These are phyloP conservation scores for Horisme vitalbata DNA, from an alignment of 2,888 invertebrate species.

Conservation along the genomic window DNA sequence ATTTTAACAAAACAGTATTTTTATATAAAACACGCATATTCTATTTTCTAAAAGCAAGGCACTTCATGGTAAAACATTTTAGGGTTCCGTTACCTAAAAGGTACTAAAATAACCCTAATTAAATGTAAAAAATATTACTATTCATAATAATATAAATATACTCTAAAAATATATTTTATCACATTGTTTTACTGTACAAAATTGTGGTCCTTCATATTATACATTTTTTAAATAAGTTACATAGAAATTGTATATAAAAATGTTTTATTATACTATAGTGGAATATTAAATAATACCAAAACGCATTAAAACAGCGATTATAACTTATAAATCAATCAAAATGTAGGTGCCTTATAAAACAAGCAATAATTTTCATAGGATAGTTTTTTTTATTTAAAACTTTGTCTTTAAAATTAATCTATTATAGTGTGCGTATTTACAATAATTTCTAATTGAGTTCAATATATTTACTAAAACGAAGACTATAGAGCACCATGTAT, in stretches of 20 bases:
- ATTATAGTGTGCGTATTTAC: neutral
- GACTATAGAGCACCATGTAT: slow-evolving; percentile 51
- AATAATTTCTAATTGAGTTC: slow-evolving; percentile 13
- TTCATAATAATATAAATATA: slow-evolving; percentile 32
- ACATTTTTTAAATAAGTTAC: slow-evolving; percentile 20
- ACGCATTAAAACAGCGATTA: too few relatives aligned
- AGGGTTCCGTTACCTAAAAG: slow-evolving; percentile 23
- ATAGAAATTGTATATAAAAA: slow-evolving; percentile 19
- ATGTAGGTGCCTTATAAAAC: too few relatives aligned
- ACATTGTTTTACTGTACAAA: slow-evolving; percentile 60
- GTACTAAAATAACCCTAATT: slow-evolving; percentile 4
- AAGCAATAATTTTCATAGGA: neutral
- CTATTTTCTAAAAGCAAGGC: slow-evolving; percentile 56
- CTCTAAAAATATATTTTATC: slow-evolving; percentile 76
- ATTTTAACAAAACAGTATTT: slow-evolving; percentile 48
- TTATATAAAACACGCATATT: slow-evolving; percentile 40
- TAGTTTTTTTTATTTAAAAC: too few relatives aligned
- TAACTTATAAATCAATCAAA: too few relatives aligned
- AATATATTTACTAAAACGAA: slow-evolving; percentile 31
- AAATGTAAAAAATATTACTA: slow-evolving; percentile 46
- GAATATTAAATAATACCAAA: slow-evolving; percentile 21
- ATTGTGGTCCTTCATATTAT: slow-evolving; percentile 59
- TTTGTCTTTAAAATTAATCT: too few relatives aligned
- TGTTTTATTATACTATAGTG: slow-evolving; percentile 15
- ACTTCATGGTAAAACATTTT: slow-evolving; percentile 42